Conservation (phyloP, 2,888 invertebrate species). For the Aspidapion aeneum region DNA sequence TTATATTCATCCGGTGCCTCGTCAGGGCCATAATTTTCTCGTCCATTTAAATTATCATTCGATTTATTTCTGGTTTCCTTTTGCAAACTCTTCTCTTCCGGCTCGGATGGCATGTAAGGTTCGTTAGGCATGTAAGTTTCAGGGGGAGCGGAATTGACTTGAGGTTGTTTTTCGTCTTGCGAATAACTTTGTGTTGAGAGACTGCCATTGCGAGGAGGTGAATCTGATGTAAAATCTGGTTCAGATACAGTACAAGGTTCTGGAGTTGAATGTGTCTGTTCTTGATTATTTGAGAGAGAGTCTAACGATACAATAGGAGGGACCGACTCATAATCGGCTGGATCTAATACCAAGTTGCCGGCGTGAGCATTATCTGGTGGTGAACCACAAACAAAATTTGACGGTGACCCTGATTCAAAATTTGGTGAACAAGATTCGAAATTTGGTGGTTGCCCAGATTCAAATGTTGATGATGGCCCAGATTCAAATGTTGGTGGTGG, state of each 20-base stretch:
- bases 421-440: too few species aligned
- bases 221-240: background rate
- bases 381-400: background rate
- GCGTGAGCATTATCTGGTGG: background rate
- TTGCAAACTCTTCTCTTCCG: constrained; percentile 15
- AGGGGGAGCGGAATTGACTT: background rate
- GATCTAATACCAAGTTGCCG: too few species aligned
- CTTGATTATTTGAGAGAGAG: too few species aligned
- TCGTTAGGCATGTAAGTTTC: background rate
- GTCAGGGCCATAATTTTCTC: background rate
- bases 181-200: background rate
- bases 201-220: background rate
- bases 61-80: too few species aligned
- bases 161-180: background rate
- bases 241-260: too few species aligned
- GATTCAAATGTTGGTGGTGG: too few species aligned
- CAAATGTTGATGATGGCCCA: too few species aligned
- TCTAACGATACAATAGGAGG: too few species aligned
- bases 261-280: too few species aligned
- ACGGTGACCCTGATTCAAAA: too few species aligned
- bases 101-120: constrained; percentile 22
- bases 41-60: background rate
- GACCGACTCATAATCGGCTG: too few species aligned
- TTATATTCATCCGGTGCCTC: constrained; percentile 29
- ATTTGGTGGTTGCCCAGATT: too few species aligned